Base-by-base conservation (phyloP, 2,888 invertebrate species). In the Pammene fasciana region DNA sequence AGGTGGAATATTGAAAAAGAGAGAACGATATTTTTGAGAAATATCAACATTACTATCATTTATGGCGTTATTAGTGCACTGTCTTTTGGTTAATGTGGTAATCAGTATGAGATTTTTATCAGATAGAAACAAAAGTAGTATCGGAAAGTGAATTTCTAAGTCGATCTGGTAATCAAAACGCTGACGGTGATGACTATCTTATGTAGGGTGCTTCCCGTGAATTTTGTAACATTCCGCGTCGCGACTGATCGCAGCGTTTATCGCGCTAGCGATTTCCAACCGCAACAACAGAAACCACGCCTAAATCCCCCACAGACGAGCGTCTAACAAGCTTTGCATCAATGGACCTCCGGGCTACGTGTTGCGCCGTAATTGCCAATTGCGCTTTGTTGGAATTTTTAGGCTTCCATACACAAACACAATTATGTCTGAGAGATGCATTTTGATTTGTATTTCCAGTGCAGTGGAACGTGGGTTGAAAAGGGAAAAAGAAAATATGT, bases 251-350 rank as follows among this genome's bases (percentile, higher is more conserved):
- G 8, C 7, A 38, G 16, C 48, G 16, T 18, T 48, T 10, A 10
- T 48, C 18, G 48, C 48, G 38, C 16, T 11, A 18, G 45, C 56
- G 43, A 64, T 54, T 68, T 59, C 50, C 11, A 68, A 18, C 46
- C 65, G 68, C 52, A 16, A n/a, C 50, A 66, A 48, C 38, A 50
- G 65, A 26, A 68, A 75, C 36, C 43, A 36, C 55, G 73, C 70
- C 68, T 77, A 48, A 76, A 76, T 57, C 70, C 74, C 72, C 59
- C 48, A 16, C 65, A 71, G 71, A 72, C 70, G 71, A 59, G 66
- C 71, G 66, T 70, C 73, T 74, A 74, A 74, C 74, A 74, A 72
- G 73, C 73, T 64, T 64, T 65, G 73, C 72, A 71, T 72, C 72
- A 74, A 67, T 71, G 74, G 65, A 64, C 68, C 61, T 72, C 72